A percentile compares a stretch with the other conserved stretches of the same genome.
These are phyloP conservation scores for Anticlea derivata DNA, from an alignment of 2,888 invertebrate genomes.

Conservation along the genomic window DNA sequence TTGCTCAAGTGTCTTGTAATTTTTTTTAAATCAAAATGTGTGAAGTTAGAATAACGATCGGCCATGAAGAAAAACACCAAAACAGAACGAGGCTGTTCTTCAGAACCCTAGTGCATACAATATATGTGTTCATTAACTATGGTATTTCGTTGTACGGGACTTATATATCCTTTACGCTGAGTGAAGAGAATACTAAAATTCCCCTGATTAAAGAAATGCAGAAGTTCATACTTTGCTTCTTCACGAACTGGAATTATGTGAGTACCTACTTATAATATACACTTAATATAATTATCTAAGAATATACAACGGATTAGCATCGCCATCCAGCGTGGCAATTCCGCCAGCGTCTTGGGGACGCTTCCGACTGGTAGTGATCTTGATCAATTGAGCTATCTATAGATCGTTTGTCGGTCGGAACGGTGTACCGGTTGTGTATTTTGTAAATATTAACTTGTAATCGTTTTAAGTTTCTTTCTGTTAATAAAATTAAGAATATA, in stretches of 20 bases:
- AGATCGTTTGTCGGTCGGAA: no score
- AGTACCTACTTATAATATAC: no score
- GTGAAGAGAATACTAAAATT: constrained; percentile 34
- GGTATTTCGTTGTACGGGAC: constrained; percentile 25
- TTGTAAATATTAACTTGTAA: no score
- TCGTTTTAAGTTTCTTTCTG: no score
- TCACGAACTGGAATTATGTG: constrained; percentile 63
- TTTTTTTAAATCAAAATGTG: constrained; percentile 35
- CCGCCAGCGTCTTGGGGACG: no score
- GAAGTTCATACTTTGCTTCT: constrained; percentile 44
- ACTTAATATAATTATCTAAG: no score
- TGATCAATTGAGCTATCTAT: no score
- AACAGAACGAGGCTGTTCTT: constrained; percentile 11
- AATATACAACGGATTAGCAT: no score
- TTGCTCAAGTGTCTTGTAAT: neutral
- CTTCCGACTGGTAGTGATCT: no score
- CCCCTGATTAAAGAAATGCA: constrained; percentile 40
- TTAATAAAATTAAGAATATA: no score
- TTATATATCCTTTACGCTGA: constrained; percentile 23
- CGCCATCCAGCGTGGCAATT: no score
- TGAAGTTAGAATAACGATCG: constrained; percentile 35
- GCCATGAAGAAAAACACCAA: neutral
- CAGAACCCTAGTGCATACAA: constrained; percentile 27
- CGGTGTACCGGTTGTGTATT: no score
- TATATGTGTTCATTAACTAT: constrained; percentile 21